Percentiles rank a stretch among this genome's conserved stretches.
These are phyloP conservation scores for Thunnus albacares DNA, from an alignment of 2,797 vertebrate species.

Conservation along the genomic window DNA sequence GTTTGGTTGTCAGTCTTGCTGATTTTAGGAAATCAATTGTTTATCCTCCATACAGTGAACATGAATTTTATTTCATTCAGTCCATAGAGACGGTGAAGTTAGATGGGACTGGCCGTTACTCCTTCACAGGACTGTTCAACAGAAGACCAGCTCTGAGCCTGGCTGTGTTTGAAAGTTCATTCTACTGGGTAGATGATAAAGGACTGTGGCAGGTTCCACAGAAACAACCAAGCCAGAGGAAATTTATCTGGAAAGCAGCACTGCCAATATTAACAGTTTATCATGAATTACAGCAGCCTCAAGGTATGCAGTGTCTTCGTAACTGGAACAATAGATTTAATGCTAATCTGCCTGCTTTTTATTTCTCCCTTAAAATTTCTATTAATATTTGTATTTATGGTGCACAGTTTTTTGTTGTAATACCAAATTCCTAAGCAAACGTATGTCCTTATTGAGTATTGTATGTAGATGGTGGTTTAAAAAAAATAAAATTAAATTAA, in stretches of 20 bases:
- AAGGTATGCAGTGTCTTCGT: constrained; percentile 68
- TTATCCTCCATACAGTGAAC: background rate
- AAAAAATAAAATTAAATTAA: too few relatives aligned
- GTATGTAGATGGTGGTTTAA: background rate
- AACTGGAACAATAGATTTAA: too few relatives aligned
- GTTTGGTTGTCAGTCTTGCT: background rate
- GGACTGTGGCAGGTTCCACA: constrained; percentile 81
- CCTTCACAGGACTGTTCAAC: constrained; percentile 83
- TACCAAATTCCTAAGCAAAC: background rate
- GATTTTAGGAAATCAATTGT: background rate
- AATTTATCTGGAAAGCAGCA: constrained; percentile 76
- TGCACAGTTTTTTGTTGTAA: too few relatives aligned
- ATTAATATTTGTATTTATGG: too few relatives aligned
- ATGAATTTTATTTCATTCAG: constrained; percentile 69
- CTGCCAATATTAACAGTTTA: constrained; percentile 82
- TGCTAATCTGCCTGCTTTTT: too few relatives aligned
- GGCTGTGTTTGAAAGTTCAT: constrained; percentile 86
- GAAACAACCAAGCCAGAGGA: constrained; percentile 69
- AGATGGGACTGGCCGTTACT: constrained; percentile 86
- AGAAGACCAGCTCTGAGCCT: constrained; percentile 76
- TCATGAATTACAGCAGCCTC: constrained; percentile 88
- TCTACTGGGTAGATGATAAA: constrained; percentile 88
- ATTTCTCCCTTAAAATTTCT: background rate
- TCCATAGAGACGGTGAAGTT: constrained; percentile 89
- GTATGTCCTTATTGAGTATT: too few relatives aligned